Base-by-base conservation (phyloP, 2,888 invertebrate species). In the Tachystola acroxantha region DNA sequence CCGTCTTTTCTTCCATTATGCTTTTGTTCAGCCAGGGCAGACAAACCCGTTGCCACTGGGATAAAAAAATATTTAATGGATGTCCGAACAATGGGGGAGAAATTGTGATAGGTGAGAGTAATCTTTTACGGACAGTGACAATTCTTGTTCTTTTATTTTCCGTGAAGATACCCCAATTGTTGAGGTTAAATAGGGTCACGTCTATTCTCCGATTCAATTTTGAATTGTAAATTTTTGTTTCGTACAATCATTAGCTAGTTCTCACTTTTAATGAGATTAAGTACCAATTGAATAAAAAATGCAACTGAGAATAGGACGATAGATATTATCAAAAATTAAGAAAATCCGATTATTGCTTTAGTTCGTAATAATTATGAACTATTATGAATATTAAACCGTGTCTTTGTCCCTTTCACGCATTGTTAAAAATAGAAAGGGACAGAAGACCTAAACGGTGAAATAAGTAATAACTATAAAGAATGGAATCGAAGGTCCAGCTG, bases 31-130 rank as follows among this genome's bases (percentile, higher is more conserved):
- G 47, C 50, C 62, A 70, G 65, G 65, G 77, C 73, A 70, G 71
- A 73, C 61, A 73, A 84, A 85, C 82, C 70, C 68, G 84, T 82
- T 80, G 75, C 57, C 62, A 58, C 50, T 54, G 52, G 62, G 65
- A 64, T 54, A 64, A 75, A 72, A 72, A 56, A 55, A 52, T 51
- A 53, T 65, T 80, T 82, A 84, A 84, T 85, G 81, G 76, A 66
- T 66, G 69, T 72, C 69, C 66, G 64, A 66, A 84, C 82, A 85
- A 85, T 78, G 54, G 53, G 26, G 62, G 70, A 74, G 85, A 84
- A 82, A 85, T 86, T 81, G 78, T 85, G 80, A 85, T 85, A 82
- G 85, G 85, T 76, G 84, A 79, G 82, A 81, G 79, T 73, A 75
- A 79, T 81, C 80, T 85, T 75, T 63, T 71, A 64, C 66, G 64